Evolutionary conservation across 2,797 vertebrate genomes (phyloP).

Genomic region (Oceanodroma leucorhoa): DNA sequence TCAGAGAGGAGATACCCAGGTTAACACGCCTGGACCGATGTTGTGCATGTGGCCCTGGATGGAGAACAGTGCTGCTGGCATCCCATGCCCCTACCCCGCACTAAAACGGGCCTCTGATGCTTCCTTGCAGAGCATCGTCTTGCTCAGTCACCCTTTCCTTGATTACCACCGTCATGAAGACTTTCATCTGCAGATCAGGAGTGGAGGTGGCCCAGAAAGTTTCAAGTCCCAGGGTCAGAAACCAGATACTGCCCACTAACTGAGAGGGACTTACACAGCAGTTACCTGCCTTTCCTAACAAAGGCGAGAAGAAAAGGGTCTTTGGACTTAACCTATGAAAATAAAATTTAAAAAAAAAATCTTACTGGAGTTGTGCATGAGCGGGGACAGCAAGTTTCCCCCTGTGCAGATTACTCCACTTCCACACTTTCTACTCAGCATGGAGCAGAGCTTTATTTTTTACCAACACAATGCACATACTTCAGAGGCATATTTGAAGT

Average conservation of each 20-base stretch:
- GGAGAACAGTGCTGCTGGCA: neutral
- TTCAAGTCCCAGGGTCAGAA: neutral
- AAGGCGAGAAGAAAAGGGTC: neutral
- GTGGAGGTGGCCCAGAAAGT: neutral
- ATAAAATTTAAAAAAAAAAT: neutral
- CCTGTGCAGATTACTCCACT: neutral
- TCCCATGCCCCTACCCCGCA: neutral
- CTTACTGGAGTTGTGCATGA: neutral
- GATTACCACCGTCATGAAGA: neutral
- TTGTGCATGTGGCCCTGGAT: accelerated
- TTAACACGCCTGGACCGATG: accelerated
- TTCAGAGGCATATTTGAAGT: neutral
- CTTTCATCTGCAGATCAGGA: neutral
- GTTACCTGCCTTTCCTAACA: neutral
- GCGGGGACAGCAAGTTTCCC: neutral
- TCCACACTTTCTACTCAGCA: neutral
- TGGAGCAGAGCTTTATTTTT: neutral
- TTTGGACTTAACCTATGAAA: neutral
- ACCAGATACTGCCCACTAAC: no score
- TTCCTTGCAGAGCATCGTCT: neutral
- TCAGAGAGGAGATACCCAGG: neutral
- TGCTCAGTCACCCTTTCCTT: neutral
- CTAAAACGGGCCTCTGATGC: neutral
- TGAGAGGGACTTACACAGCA: neutral
- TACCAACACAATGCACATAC: neutral